Base-by-base conservation (phyloP, 2,113 vertebrate species). In the Zosterops lateralis region DNA sequence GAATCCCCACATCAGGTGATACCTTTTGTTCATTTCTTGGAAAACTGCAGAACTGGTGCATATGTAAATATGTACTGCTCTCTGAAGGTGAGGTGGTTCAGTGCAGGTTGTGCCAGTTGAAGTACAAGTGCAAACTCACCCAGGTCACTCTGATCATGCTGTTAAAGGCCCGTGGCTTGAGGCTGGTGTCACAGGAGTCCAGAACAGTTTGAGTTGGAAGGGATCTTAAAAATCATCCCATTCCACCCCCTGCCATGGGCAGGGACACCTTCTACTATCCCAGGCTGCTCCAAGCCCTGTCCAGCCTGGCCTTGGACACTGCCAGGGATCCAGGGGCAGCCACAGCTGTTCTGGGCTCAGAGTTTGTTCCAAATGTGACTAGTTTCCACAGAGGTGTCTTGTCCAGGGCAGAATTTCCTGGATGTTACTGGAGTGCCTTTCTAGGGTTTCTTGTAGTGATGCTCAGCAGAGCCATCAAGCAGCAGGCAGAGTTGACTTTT, bases 201-300 rank as follows among this genome's bases (percentile, higher is more conserved):
- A 26, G 40, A 54, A 11, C 18, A 40, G 40, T 75, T 61, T 82
- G 54, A 53, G 6, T 26, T 68, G 70, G 54, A 75, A 75, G 29
- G n/a, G 34, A 47, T 38, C 10, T 62, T 47, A 34, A 47, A 70
- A 70, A n/a, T 28, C 19, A 40, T n/a, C 56, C 24, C 0, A 3
- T 29, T 24, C n/a, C 8, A n/a, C 28, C 28, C 28, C 6, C 7
- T 47, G n/a, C 48, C 28, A 1, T 19, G 54, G 53, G 7, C 72
- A 77, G 4, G 22, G n/a, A 38, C 32, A 28, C 7, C 22, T 68
- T 22, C 8, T n/a, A 28, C 32, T 19, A 0, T 24, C 18, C 32
- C 38, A 53, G 28, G 24, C 0, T 9, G 8, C 29, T 62, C n/a
- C 38, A 44, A 36, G 12, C 14, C 15, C 15, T 0, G 0, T 22